Evolutionary conservation across 2,113 vertebrate genomes (phyloP), one percentile per base, ranked within the genome.

Genomic region (Psilopsiagon aymara): DNA sequence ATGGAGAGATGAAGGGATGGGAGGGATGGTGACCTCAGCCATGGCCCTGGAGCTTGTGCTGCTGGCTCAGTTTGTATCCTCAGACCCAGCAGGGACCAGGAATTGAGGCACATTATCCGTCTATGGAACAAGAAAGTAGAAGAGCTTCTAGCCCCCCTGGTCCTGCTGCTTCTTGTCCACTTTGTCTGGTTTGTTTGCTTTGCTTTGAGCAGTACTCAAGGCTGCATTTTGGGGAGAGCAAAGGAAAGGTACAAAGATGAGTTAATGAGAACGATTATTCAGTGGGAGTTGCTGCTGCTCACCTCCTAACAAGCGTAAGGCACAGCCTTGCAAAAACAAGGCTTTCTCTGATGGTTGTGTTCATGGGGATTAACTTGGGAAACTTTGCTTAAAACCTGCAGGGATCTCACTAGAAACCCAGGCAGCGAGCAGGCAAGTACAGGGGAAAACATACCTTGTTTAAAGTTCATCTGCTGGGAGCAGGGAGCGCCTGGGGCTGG

Each of bases 211-310:
- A 80, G 79, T 39, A 87, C 90, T 74, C 46, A 7, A 84, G 69
- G 87, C 62, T 94, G 37, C 29, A 28, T 64, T 93, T 88, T 69
- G 73, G 52, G 92, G 74, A 86, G 62, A 84, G 83, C 78, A 78
- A 67, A 73, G 76, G 41, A 71, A 90, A 92, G 66, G 69, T 91
- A 76, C 77, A 91, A 89, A 88, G 81, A 74, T 4, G 27, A 96
- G 70, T 85, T 95, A 95, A 96, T 92, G 87, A 93, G 93, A 91
- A 93, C 2, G 6, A 94, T 96, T 92, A 94, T 80, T 95, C 90
- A 84, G 74, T 82, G 85, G 53, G 90, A 97, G 93, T 80, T 95
- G 90, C 91, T 85, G 70, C 75, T 3, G 8, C 73, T 94, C 92
- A 79, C 57, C 47, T 92, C 74, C 77, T 88, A 93, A 95, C 29